phyloP scores from a whole-genome alignment of 2,113 vertebrate species.

The Barbus barbus region DNA sequence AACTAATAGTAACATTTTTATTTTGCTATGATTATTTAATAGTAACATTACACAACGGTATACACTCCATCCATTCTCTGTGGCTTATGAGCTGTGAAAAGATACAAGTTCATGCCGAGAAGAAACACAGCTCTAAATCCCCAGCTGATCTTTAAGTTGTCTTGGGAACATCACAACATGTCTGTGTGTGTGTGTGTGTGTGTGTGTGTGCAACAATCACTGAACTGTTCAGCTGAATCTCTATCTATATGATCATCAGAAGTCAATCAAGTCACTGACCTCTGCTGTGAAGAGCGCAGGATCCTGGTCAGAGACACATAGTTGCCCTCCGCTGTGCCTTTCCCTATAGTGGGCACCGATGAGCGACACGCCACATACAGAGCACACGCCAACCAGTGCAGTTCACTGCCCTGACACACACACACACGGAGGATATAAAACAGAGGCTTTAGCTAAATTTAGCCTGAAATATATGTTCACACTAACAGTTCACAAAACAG shows the following conservation, averaged over 20 bases:
- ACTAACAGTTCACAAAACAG: too few relatives aligned
- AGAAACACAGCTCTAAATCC: neutral
- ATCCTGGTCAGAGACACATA: constrained; percentile 92
- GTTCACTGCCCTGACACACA: constrained; percentile 82
- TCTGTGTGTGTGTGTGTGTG: too few relatives aligned
- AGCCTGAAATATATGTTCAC: neutral
- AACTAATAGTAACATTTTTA: too few relatives aligned
- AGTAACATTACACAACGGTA: neutral
- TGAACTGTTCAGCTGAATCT: neutral
- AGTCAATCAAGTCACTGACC: constrained; percentile 69
- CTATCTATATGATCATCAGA: neutral
- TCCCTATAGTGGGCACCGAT: constrained; percentile 85
- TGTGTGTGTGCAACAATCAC: neutral
- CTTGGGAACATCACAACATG: neutral
- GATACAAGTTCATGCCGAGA: neutral
- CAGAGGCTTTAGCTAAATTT: neutral
- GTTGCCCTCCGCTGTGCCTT: constrained; percentile 88
- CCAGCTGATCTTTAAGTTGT: constrained; percentile 2
- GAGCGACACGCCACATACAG: constrained; percentile 93
- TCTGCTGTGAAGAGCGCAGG: constrained; percentile 87
- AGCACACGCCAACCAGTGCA: constrained; percentile 92
- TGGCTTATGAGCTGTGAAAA: neutral
- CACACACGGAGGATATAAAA: neutral
- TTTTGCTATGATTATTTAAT: neutral
- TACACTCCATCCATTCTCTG: neutral